Evolutionary conservation across 1,140 invertebrate genomes (phyloP).

Genomic region (Scaptomyza montana): DNA sequence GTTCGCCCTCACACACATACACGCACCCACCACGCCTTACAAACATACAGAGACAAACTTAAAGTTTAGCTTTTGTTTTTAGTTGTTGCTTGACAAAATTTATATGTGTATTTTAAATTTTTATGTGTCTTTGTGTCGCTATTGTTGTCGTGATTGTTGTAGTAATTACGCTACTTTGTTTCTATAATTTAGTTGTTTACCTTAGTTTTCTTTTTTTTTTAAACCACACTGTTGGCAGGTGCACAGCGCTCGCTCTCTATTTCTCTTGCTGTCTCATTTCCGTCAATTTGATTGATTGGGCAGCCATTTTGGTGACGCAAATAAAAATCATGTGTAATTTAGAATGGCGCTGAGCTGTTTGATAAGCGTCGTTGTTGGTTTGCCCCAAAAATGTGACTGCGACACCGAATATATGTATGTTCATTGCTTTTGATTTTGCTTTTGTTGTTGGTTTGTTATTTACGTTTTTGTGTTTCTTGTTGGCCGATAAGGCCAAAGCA

Average conservation of each 20-base stretch:
- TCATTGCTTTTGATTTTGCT: slow-evolving; percentile 34
- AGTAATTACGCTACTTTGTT: slow-evolving; percentile 34
- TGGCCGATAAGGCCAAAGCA: slow-evolving; percentile 13
- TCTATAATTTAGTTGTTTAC: slow-evolving; percentile 44
- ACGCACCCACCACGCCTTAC: slow-evolving; percentile 20
- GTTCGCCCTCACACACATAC: slow-evolving; percentile 24
- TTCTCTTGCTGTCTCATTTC: slow-evolving; percentile 27
- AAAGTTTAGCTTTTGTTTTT: slow-evolving; percentile 52
- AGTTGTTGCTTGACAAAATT: slow-evolving; percentile 48
- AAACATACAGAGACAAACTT: slow-evolving; percentile 49
- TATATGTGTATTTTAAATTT: slow-evolving; percentile 26
- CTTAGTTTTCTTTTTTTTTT: slow-evolving; percentile 26
- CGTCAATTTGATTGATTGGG: slow-evolving; percentile 66
- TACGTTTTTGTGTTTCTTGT: not conserved
- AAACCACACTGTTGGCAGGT: slow-evolving; percentile 59
- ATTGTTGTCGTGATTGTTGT: slow-evolving; percentile 29
- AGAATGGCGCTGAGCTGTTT: slow-evolving; percentile 47
- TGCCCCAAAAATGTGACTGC: slow-evolving; percentile 24
- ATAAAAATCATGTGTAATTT: slow-evolving; percentile 54
- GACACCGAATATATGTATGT: slow-evolving; percentile 14
- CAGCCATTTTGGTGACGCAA: slow-evolving; percentile 71
- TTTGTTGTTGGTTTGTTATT: slow-evolving; percentile 8
- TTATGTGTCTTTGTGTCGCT: slow-evolving; percentile 16
- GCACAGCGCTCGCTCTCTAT: slow-evolving; percentile 42
- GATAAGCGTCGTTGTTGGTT: slow-evolving; percentile 43